These are phyloP conservation scores for Andrena bucephala DNA, from an alignment of 2,888 invertebrate species.

Conservation along the genomic window DNA sequence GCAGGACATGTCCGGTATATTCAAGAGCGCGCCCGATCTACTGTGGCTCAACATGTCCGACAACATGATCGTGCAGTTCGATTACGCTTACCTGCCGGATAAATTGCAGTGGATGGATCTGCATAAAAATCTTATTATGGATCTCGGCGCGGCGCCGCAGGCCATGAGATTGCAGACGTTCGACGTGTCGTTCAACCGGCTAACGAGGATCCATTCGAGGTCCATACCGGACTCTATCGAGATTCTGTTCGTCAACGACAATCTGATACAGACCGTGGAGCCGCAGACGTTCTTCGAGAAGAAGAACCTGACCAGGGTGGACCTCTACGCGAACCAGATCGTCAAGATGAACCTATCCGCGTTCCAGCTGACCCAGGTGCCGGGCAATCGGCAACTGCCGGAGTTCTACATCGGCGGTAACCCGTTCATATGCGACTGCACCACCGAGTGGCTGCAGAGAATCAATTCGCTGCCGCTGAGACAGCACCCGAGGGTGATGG, in stretches of 20 bases:
- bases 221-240: conserved; percentile 95
- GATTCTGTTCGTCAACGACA: conserved; percentile 94
- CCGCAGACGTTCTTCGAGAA: conserved; percentile 96
- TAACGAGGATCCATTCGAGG: conserved; percentile 91
- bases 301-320: conserved; percentile 94
- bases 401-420: conserved; percentile 97
- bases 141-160: conserved; percentile 90
- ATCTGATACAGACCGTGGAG: conserved; percentile 93
- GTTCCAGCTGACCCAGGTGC: conserved; percentile 92
- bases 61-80: conserved; percentile 95
- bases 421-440: conserved; percentile 97
- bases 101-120: conserved; percentile 95
- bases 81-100: conserved; percentile 93
- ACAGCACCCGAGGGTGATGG: conserved; percentile 96
- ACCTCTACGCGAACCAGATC: conserved; percentile 96
- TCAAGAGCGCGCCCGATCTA: conserved; percentile 92
- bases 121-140: conserved; percentile 93
- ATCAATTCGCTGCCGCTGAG: conserved; percentile 94
- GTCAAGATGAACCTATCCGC: conserved; percentile 96
- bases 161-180: conserved; percentile 92
- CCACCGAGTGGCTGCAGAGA: conserved; percentile 97
- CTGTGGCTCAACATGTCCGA: conserved; percentile 96
- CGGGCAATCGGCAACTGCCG: conserved; percentile 91
- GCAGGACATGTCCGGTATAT: conserved; percentile 93
- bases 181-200: conserved; percentile 96